Conservation (phyloP, 2,797 vertebrate genomes). For the Crocodylus rhombifer region DNA sequence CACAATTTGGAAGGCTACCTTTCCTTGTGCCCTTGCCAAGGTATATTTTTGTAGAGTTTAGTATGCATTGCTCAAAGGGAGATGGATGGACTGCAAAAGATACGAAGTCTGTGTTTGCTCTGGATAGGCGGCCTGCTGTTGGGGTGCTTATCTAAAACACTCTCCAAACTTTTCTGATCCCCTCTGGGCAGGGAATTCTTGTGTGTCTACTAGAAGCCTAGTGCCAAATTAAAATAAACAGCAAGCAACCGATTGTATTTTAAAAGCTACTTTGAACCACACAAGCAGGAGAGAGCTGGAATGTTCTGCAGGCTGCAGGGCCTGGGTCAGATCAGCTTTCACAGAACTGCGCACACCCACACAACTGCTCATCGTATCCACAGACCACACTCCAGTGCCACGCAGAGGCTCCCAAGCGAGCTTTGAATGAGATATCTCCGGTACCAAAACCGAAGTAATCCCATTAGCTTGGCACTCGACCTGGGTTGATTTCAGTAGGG, state of each 20-base stretch:
- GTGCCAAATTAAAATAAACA: background rate
- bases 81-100: background rate
- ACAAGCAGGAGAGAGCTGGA: background rate
- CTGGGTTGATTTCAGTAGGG: too few relatives aligned
- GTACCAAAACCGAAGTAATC: too few relatives aligned
- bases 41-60: background rate
- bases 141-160: background rate
- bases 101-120: background rate
- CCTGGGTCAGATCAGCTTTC: background rate
- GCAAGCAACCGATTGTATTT: background rate
- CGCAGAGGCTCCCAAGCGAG: too few relatives aligned
- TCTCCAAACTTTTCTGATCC: background rate
- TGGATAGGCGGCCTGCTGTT: background rate
- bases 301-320: background rate
- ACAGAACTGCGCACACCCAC: background rate
- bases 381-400: too few relatives aligned
- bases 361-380: too few relatives aligned
- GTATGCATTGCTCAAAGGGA: background rate
- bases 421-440: too few relatives aligned
- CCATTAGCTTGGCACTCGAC: too few relatives aligned
- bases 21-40: background rate
- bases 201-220: background rate
- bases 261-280: background rate
- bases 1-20: background rate
- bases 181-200: background rate